Conservation (phyloP, 1,140 invertebrate species). For the Meloidogyne hapla region DNA sequence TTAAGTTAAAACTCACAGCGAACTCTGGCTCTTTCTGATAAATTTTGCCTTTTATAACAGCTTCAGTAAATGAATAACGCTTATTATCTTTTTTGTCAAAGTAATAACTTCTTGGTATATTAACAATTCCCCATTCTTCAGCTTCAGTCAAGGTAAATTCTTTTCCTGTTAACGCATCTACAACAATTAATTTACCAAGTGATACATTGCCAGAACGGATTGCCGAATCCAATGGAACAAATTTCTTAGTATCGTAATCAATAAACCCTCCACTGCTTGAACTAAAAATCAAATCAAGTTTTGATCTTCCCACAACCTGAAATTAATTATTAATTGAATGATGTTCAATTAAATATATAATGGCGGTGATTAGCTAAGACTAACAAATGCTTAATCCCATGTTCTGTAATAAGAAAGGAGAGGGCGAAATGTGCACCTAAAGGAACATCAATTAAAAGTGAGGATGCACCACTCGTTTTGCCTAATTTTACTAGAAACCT, state of each 20-base stretch:
- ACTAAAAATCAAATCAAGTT: slow-evolving; percentile 59
- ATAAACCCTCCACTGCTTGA: slow-evolving; percentile 46
- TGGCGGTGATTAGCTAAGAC: no score
- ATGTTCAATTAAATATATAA: no score
- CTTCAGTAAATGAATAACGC: slow-evolving; percentile 74
- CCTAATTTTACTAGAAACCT: no score
- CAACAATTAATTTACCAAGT: slow-evolving; percentile 69
- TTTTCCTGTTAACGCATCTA: slow-evolving; percentile 73
- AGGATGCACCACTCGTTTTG: no score
- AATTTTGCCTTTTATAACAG: slow-evolving; percentile 57
- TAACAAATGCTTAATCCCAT: no score
- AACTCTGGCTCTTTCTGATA: slow-evolving; percentile 61
- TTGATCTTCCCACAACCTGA: slow-evolving; percentile 60
- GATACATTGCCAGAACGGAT: slow-evolving; percentile 65
- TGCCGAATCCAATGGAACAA: slow-evolving; percentile 74
- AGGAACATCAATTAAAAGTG: no score
- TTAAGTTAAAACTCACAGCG: no score
- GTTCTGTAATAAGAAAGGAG: no score
- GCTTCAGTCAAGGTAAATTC: slow-evolving; percentile 74
- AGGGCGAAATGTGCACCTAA: no score
- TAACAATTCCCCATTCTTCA: slow-evolving; percentile 72
- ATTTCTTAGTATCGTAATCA: slow-evolving; percentile 70
- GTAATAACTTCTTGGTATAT: slow-evolving; percentile 72
- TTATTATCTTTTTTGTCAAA: slow-evolving; percentile 72
- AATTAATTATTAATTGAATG: no score